phyloP scores from a whole-genome alignment of 2,797 vertebrate genomes.

The Ptychobarbus kaznakovi region DNA sequence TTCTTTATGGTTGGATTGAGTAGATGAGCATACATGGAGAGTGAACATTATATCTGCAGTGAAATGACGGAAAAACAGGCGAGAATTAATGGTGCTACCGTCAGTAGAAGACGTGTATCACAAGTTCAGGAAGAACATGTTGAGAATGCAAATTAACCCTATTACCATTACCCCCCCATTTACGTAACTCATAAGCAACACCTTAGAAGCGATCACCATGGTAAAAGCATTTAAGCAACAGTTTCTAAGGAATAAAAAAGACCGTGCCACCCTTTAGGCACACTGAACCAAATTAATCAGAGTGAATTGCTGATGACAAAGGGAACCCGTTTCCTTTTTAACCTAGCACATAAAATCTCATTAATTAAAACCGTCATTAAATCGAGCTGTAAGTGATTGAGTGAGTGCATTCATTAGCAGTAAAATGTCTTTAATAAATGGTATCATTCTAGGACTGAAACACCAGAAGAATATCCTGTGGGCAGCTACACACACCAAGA shows the following conservation, averaged over 20 bases:
- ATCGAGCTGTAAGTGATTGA: constrained; percentile 19
- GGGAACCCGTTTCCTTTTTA: constrained; percentile 28
- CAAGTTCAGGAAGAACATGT: constrained; percentile 56
- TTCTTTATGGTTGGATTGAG: background rate
- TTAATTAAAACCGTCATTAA: constrained; percentile 39
- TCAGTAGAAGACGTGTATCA: constrained; percentile 39
- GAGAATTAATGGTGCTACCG: constrained; percentile 38
- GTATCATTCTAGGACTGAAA: constrained; percentile 2
- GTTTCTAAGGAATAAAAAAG: constrained; percentile 68
- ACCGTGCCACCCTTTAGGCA: constrained; percentile 42
- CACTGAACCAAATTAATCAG: constrained; percentile 37
- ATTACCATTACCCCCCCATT: constrained; percentile 66
- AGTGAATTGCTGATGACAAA: constrained; percentile 42
- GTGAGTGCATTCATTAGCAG: constrained; percentile 11
- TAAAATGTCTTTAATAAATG: constrained; percentile 10
- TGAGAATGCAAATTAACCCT: constrained; percentile 67
- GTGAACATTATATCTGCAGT: constrained; percentile 23
- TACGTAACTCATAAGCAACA: constrained; percentile 71
- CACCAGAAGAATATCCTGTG: background rate
- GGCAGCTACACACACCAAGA: constrained; percentile 12
- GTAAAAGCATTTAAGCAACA: constrained; percentile 71
- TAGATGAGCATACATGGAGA: background rate
- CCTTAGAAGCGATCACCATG: constrained; percentile 77
- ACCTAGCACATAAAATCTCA: constrained; percentile 24
- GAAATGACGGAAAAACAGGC: constrained; percentile 37